phyloP scores from a whole-genome alignment of 2,888 invertebrate species.

The Drosophila testacea region DNA sequence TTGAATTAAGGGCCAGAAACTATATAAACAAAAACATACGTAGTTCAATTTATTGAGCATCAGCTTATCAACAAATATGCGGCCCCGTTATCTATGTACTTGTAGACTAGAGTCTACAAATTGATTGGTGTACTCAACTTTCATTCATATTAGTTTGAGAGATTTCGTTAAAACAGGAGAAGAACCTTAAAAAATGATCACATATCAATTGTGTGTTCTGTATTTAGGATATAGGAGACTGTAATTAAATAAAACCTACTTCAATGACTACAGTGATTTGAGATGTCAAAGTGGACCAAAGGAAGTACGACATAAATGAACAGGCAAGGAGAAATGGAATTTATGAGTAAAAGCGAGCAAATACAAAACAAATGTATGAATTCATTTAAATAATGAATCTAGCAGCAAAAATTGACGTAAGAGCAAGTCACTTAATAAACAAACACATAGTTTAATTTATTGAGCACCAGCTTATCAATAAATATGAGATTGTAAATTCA shows the following conservation, averaged over 20 bases:
- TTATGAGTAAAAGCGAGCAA: too few species aligned
- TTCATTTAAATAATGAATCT: too few species aligned
- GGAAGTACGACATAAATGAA: too few species aligned
- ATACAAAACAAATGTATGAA: too few species aligned
- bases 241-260: too few species aligned
- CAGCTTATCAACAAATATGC: constrained; percentile 2
- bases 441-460: constrained; percentile 8
- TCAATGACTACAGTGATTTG: too few species aligned
- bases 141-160: constrained; percentile 1
- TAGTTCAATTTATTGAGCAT: constrained; percentile 2
- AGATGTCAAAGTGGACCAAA: too few species aligned
- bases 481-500: constrained; percentile 1
- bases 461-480: constrained; percentile 1
- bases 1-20: background rate
- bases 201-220: background rate
- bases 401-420: too few species aligned
- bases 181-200: background rate
- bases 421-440: constrained; percentile 11
- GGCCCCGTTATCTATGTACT: background rate
- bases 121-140: background rate
- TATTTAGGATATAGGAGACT: too few species aligned
- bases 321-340: too few species aligned
- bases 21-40: constrained; percentile 2
- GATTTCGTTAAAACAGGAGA: constrained; percentile 10
- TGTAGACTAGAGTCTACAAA: background rate